Base-by-base conservation (phyloP, 2,888 invertebrate genomes). In the Conops quadrifasciatus region DNA sequence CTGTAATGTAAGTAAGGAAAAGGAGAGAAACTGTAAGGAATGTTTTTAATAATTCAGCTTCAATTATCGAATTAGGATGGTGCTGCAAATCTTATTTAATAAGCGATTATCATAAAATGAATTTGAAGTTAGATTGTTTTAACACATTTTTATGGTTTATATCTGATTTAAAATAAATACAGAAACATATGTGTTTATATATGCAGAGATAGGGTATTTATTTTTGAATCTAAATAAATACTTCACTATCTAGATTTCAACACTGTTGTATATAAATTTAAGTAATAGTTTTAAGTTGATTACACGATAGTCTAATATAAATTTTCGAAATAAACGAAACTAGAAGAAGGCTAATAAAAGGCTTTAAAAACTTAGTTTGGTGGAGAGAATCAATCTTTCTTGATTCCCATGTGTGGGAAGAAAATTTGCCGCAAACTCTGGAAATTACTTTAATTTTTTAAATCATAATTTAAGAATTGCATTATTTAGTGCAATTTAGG, bases 341-440 rank as follows among this genome's bases (percentile, higher is more conserved):
- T 62, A 62, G 45, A 62, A 43, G 60, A 62, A 62, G 62, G 62
- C 62, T 62, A 62, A 62, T n/a, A n/a, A n/a, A n/a, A n/a, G n/a
- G n/a, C n/a, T n/a, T n/a, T n/a, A n/a, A n/a, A n/a, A n/a, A n/a
- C n/a, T n/a, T n/a, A n/a, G n/a, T n/a, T n/a, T n/a, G n/a, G n/a
- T n/a, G n/a, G n/a, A n/a, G n/a, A n/a, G n/a, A n/a, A n/a, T n/a
- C n/a, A n/a, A n/a, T n/a, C n/a, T n/a, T n/a, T n/a, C n/a, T n/a
- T n/a, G n/a, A n/a, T n/a, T n/a, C n/a, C n/a, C n/a, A n/a, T n/a
- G n/a, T n/a, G n/a, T n/a, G n/a, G n/a, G n/a, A n/a, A n/a, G n/a
- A n/a, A n/a, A n/a, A n/a, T n/a, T n/a, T n/a, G n/a, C n/a, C n/a
- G n/a, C n/a, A n/a, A n/a, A n/a, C n/a, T n/a, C n/a, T n/a, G n/a